Evolutionary conservation across 2,113 vertebrate species (phyloP).

Genomic region (Vulpes vulpes): DNA sequence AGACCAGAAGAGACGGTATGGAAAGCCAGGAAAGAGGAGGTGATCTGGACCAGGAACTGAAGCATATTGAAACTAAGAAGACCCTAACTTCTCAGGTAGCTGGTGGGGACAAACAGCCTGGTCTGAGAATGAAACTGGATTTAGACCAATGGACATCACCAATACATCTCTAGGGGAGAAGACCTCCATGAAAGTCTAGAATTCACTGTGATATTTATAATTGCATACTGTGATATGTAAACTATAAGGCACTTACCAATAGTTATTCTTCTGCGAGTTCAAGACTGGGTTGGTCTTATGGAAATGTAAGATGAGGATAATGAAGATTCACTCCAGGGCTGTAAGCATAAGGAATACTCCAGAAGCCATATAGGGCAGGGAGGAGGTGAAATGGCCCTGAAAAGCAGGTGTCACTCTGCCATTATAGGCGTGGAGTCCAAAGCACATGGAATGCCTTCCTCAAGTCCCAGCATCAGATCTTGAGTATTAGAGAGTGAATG

Average conservation of each 20-base stretch:
- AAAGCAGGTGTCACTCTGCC: background rate
- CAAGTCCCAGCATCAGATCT: background rate
- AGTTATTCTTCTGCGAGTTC: background rate
- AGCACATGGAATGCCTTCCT: background rate
- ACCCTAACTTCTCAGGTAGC: background rate
- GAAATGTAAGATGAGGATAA: background rate
- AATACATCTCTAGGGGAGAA: background rate
- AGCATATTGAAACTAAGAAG: background rate
- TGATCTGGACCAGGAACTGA: background rate
- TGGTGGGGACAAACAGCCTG: background rate
- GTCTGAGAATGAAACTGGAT: background rate
- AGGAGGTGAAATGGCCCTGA: background rate
- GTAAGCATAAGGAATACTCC: background rate
- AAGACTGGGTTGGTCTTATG: background rate
- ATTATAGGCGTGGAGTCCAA: background rate
- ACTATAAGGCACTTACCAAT: background rate
- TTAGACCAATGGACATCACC: background rate
- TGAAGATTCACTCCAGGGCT: background rate
- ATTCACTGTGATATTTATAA: background rate
- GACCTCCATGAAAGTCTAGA: background rate
- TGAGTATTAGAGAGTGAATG: background rate
- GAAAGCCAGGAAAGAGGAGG: background rate
- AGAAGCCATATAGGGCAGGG: background rate
- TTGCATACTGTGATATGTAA: conserved; percentile 1
- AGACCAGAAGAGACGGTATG: background rate